Evolutionary conservation across 2,113 vertebrate genomes (phyloP).

Genomic region (Pithys albifrons): DNA sequence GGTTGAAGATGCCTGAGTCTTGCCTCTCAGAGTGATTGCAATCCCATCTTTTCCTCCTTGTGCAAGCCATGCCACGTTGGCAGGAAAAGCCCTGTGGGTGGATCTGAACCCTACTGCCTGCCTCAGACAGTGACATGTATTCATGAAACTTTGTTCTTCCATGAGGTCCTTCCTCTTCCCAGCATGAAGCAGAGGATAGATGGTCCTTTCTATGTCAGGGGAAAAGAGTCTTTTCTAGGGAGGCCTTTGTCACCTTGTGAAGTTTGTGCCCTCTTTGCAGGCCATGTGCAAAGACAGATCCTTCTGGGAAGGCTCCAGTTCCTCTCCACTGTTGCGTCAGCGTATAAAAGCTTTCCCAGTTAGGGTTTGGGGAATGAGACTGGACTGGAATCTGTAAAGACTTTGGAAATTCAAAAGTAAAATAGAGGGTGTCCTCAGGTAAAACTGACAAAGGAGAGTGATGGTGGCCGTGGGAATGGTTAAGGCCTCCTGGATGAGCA

Average conservation of each 20-base stretch:
- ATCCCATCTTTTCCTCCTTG: background rate
- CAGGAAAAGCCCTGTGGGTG: background rate
- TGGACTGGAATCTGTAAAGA: background rate
- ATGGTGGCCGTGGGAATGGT: background rate
- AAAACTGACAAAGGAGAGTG: background rate
- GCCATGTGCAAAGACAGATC: background rate
- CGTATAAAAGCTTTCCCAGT: background rate
- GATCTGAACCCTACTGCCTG: background rate
- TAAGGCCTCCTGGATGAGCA: background rate
- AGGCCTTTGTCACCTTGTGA: background rate
- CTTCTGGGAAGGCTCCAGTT: background rate
- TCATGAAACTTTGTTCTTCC: background rate
- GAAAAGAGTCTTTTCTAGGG: background rate
- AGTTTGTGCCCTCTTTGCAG: background rate
- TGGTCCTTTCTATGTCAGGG: background rate
- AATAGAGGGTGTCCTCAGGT: background rate
- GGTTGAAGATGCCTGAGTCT: background rate
- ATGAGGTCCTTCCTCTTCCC: background rate
- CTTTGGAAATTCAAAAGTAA: background rate
- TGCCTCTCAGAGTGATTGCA: background rate
- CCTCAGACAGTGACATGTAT: background rate
- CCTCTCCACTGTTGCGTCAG: background rate
- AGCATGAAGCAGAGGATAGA: background rate
- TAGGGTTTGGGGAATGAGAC: background rate
- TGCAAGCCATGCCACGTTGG: accelerated